Conservation (phyloP, 1,140 invertebrate species). For the Stratiolaelaps scimitus region DNA sequence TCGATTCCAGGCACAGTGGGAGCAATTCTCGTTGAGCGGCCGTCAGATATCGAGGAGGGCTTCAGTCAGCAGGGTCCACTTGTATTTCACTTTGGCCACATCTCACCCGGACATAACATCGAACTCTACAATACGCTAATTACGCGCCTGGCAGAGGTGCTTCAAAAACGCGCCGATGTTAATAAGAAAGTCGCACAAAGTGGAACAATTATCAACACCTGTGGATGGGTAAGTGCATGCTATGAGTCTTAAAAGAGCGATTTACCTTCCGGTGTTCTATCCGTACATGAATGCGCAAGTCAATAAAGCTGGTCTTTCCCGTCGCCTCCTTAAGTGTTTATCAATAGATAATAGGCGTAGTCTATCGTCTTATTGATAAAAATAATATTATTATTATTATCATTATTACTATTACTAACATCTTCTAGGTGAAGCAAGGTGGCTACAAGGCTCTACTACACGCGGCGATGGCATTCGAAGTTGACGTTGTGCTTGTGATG, state of each 20-base stretch:
- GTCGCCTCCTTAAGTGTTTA: too few relatives aligned
- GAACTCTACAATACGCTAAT: conserved; percentile 75
- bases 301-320: too few relatives aligned
- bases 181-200: conserved; percentile 47
- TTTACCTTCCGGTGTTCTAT: too few relatives aligned
- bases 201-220: conserved; percentile 95
- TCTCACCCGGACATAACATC: conserved; percentile 58
- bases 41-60: conserved; percentile 78
- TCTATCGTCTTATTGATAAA: too few relatives aligned
- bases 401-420: too few relatives aligned
- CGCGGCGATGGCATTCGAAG: conserved; percentile 81
- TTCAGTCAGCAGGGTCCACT: conserved; percentile 79
- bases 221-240: conserved; percentile 74
- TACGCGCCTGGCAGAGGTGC: conserved; percentile 67
- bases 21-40: conserved; percentile 73
- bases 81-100: conserved; percentile 88
- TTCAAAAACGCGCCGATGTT: conserved; percentile 42
- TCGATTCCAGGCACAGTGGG: conserved; percentile 82
- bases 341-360: too few relatives aligned
- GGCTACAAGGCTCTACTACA: conserved; percentile 50
- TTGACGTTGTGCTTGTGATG: conserved; percentile 84
- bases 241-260: conserved; percentile 39
- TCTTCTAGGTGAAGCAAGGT: conserved; percentile 29
- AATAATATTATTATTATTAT: too few relatives aligned
- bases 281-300: too few relatives aligned